Conservation (phyloP, 2,113 vertebrate genomes). For the Fulmarus glacialis region DNA sequence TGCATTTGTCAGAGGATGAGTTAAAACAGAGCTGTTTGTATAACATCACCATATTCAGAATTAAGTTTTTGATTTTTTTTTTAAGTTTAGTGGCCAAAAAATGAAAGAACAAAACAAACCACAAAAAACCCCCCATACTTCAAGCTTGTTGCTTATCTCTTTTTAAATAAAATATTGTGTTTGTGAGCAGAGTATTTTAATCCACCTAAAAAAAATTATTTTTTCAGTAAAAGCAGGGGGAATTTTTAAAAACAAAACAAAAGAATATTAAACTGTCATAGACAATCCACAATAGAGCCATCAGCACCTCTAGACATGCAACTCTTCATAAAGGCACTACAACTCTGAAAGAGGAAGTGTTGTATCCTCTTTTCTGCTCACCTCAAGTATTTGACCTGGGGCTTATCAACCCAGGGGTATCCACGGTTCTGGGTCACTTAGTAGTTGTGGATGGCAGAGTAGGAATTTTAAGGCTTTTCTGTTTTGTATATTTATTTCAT, state of each 20-base stretch:
- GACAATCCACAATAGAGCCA: not conserved
- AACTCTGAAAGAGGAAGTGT: not conserved
- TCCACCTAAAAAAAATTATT: not conserved
- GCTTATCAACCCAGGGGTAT: not conserved
- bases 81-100: not conserved
- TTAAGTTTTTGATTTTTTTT: too few relatives aligned
- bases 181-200: not conserved
- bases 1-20: not conserved
- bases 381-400: not conserved
- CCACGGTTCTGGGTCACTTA: not conserved
- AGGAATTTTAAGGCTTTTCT: not conserved
- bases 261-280: not conserved
- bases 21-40: not conserved
- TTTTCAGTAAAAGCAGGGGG: not conserved
- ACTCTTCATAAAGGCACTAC: not conserved
- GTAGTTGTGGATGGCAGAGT: accelerated
- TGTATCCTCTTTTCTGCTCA: not conserved
- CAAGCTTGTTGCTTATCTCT: not conserved
- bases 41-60: not conserved
- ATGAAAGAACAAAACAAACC: too few relatives aligned
- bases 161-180: not conserved
- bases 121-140: not conserved
- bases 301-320: not conserved
- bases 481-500: not conserved
- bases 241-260: not conserved